Percentiles rank a stretch among this genome's conserved stretches.
These are phyloP conservation scores for Orthosia cruda DNA, from an alignment of 2,888 invertebrate species.

Conservation along the genomic window DNA sequence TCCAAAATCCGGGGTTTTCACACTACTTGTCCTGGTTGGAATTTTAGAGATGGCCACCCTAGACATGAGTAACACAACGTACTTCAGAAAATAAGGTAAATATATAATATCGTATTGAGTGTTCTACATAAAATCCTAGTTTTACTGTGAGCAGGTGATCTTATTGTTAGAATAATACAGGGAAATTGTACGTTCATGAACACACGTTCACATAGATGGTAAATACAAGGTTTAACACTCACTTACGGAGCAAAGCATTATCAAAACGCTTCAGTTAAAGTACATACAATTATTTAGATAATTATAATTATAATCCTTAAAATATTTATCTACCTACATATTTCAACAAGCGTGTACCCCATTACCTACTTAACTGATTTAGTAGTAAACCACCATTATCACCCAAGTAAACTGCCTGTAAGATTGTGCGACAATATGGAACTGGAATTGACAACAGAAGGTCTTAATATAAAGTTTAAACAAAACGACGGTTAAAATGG, in stretches of 20 bases:
- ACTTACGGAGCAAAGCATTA: slow-evolving; percentile 23
- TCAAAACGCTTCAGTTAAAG: slow-evolving; percentile 26
- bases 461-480: slow-evolving; percentile 56
- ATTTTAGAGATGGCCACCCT: too few relatives aligned
- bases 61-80: slow-evolving; percentile 9
- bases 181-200: not conserved
- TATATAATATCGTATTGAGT: slow-evolving; percentile 1
- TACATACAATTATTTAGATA: slow-evolving; percentile 29
- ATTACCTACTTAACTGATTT: slow-evolving; percentile 5
- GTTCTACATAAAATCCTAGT: not conserved
- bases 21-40: too few relatives aligned
- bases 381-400: not conserved
- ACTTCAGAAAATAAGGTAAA: not conserved
- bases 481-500: slow-evolving; percentile 62
- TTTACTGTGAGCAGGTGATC: not conserved
- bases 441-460: slow-evolving; percentile 48
- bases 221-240: slow-evolving; percentile 4
- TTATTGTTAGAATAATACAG: not conserved
- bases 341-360: slow-evolving; percentile 16
- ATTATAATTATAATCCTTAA: slow-evolving; percentile 26
- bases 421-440: slow-evolving; percentile 20
- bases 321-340: slow-evolving; percentile 33
- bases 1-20: too few relatives aligned
- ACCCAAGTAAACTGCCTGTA: not conserved
- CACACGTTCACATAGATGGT: slow-evolving; percentile 4